Evolutionary conservation across 2,888 invertebrate species (phyloP).

Genomic region (Actias luna): DNA sequence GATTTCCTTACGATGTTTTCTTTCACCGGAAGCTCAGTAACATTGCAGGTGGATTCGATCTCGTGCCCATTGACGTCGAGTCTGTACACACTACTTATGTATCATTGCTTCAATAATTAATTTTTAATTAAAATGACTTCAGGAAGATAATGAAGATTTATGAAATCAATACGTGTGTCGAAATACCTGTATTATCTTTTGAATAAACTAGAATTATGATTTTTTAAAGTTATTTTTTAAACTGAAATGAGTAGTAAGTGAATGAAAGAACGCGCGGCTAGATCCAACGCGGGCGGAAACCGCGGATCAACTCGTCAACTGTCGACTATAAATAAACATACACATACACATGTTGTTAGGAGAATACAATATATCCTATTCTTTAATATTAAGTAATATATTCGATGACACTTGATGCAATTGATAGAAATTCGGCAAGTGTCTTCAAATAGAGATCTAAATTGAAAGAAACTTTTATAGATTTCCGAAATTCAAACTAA

Average conservation of each 20-base stretch:
- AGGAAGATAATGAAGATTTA: too few relatives aligned
- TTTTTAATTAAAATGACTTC: too few relatives aligned
- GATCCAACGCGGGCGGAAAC: slow-evolving; percentile 16
- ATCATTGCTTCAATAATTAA: too few relatives aligned
- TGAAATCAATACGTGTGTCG: too few relatives aligned
- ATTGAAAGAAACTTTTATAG: neutral
- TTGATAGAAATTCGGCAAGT: neutral
- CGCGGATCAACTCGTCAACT: slow-evolving; percentile 18
- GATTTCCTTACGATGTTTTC: too few relatives aligned
- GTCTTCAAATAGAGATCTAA: neutral
- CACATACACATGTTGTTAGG: slow-evolving; percentile 1
- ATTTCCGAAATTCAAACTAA: neutral
- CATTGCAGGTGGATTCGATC: too few relatives aligned
- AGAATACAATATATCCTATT: neutral
- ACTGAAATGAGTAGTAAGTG: neutral
- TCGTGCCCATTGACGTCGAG: too few relatives aligned
- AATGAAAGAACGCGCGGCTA: neutral
- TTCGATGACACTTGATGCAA: neutral
- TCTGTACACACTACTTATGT: too few relatives aligned
- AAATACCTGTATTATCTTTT: neutral
- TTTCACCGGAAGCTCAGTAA: too few relatives aligned
- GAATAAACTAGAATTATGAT: neutral
- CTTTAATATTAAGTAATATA: neutral
- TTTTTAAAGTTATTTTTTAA: neutral
- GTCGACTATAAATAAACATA: slow-evolving; percentile 16